Evolutionary conservation across 2,113 vertebrate genomes (phyloP).

Genomic region (Ochotona curzoniae): DNA sequence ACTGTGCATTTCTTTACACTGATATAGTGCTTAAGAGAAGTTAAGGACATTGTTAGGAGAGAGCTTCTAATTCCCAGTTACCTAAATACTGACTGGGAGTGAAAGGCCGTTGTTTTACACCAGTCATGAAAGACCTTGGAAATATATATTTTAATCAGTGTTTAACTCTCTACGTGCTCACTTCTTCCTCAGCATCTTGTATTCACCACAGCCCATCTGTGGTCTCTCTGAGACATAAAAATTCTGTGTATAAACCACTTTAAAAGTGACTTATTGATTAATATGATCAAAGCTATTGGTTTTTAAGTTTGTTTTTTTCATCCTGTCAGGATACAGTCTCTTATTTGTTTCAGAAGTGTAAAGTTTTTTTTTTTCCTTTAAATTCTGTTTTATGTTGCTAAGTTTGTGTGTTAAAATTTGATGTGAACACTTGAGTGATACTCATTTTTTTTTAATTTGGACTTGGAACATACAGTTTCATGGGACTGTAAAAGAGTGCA

Average conservation of each 20-base stretch:
- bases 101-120: neutral
- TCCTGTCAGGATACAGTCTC: neutral
- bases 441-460: neutral
- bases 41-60: neutral
- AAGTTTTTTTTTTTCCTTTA: neutral
- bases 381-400: neutral
- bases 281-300: neutral
- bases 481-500: neutral
- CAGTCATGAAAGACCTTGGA: neutral
- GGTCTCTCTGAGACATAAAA: neutral
- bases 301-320: neutral
- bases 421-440: neutral
- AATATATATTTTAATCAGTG: neutral
- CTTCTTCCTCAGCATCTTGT: neutral
- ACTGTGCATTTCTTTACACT: neutral
- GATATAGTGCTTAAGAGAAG: neutral
- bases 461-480: slow-evolving; percentile 9
- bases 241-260: neutral
- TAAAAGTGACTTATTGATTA: neutral
- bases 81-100: neutral
- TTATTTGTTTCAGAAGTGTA: neutral
- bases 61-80: neutral
- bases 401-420: neutral
- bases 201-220: rapidly evolving
- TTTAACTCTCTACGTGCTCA: neutral